Percentiles rank a stretch among this genome's conserved stretches.
These are phyloP conservation scores for Didymodactylos carnosus DNA, from an alignment of 2,888 invertebrate genomes.

Conservation along the genomic window DNA sequence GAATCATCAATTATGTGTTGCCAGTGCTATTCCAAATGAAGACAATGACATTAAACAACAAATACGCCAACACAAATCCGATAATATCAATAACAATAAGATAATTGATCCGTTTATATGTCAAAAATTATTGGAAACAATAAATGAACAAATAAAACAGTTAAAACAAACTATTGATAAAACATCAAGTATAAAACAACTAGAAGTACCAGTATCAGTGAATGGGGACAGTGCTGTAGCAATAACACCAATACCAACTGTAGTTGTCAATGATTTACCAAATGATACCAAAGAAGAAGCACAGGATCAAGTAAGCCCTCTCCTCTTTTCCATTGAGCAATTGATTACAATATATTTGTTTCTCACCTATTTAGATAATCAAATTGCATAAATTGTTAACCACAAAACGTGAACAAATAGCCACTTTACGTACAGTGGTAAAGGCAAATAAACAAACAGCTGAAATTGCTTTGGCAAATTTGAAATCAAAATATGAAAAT, in stretches of 20 bases:
- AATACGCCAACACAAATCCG: too few relatives aligned
- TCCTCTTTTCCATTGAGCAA: too few relatives aligned
- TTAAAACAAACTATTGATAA: neutral
- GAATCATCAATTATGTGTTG: too few relatives aligned
- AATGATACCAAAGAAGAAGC: conserved; percentile 54
- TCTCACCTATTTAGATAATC: conserved; percentile 19
- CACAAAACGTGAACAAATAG: conserved; percentile 91
- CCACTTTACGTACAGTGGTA: conserved; percentile 81
- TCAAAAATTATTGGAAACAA: neutral
- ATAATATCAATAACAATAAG: too few relatives aligned
- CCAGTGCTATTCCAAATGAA: too few relatives aligned
- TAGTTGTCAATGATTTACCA: conserved; percentile 8
- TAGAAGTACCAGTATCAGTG: neutral
- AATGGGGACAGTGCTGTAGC: too few relatives aligned
- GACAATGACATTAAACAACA: too few relatives aligned
- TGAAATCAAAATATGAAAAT: conserved; percentile 94
- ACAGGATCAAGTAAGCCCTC: conserved; percentile 50
- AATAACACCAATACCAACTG: neutral
- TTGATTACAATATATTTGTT: too few relatives aligned
- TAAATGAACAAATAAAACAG: neutral
- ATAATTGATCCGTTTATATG: neutral
- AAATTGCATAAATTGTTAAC: conserved; percentile 45
- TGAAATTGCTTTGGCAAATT: conserved; percentile 82
- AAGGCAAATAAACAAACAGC: conserved; percentile 98
- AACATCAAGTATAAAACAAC: neutral